Evolutionary conservation across 2,888 invertebrate genomes (phyloP).

Genomic region (Nymphalis polychloros): DNA sequence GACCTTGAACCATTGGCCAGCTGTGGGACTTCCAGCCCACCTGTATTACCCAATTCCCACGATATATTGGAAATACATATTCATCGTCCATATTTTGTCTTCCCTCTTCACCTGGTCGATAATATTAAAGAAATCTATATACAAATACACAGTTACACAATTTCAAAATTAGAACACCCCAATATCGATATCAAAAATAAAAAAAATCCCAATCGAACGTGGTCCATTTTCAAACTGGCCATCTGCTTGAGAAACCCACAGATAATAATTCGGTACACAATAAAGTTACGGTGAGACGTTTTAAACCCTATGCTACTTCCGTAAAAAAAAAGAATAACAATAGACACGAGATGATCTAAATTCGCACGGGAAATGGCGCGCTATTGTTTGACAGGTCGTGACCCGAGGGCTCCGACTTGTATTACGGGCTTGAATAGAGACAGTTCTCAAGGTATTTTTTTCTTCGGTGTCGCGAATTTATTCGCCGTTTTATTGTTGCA

Average conservation of each 20-base stretch:
- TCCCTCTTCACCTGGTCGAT: too few species aligned
- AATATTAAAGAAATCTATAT: too few species aligned
- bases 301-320: constrained; percentile 48
- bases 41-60: too few species aligned
- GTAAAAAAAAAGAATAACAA: constrained; percentile 56
- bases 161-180: too few species aligned
- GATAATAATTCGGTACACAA: not conserved
- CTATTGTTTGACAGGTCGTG: constrained; percentile 56
- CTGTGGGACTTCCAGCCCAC: too few species aligned
- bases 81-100: too few species aligned
- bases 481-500: too few species aligned
- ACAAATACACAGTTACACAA: too few species aligned
- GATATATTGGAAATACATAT: too few species aligned
- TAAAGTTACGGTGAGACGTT: not conserved
- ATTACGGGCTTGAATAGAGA: constrained; percentile 29
- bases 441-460: constrained; percentile 23
- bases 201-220: not conserved
- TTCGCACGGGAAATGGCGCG: constrained; percentile 65
- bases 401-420: constrained; percentile 47
- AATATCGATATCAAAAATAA: too few species aligned
- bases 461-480: not conserved
- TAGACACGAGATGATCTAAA: constrained; percentile 69
- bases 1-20: too few species aligned
- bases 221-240: constrained; percentile 7
- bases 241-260: not conserved